Percentiles rank a stretch among this genome's conserved stretches.
These are phyloP conservation scores for Elachura formosa DNA, from an alignment of 2,113 vertebrate genomes.

Conservation along the genomic window DNA sequence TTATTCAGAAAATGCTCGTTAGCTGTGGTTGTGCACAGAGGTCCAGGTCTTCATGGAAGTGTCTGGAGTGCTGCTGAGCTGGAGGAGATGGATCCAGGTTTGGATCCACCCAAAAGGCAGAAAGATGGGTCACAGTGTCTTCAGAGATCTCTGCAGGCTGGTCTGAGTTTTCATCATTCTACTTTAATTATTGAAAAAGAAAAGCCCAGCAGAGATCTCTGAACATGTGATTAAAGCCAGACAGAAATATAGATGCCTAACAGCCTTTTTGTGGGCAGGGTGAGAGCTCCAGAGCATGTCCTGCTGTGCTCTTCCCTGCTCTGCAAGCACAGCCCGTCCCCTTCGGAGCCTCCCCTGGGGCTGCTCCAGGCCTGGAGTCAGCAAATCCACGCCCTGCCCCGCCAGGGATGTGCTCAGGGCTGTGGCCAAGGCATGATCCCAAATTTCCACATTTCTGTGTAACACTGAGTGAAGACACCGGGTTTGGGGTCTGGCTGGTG, in stretches of 20 bases:
- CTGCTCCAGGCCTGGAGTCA: rapidly evolving
- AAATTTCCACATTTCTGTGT: rapidly evolving
- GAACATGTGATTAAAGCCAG: not conserved
- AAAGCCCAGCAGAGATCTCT: not conserved
- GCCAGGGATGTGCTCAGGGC: rapidly evolving
- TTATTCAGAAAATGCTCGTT: not conserved
- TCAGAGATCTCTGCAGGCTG: not conserved
- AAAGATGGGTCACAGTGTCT: not conserved
- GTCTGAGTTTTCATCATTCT: not conserved
- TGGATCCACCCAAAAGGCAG: not conserved
- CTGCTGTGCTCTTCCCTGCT: not conserved
- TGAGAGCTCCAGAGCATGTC: not conserved
- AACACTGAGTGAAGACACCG: rapidly evolving
- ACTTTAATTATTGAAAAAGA: not conserved
- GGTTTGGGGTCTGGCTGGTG: not conserved
- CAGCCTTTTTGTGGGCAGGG: not conserved
- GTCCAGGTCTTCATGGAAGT: not conserved
- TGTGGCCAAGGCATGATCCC: not conserved
- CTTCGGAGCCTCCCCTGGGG: rapidly evolving
- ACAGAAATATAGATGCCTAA: not conserved
- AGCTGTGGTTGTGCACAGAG: not conserved
- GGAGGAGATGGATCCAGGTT: not conserved
- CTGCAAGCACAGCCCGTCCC: rapidly evolving
- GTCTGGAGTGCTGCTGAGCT: not conserved
- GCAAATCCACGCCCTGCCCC: rapidly evolving